Conservation (phyloP, 2,113 vertebrate genomes). For the Entomyzon cyanotis region DNA sequence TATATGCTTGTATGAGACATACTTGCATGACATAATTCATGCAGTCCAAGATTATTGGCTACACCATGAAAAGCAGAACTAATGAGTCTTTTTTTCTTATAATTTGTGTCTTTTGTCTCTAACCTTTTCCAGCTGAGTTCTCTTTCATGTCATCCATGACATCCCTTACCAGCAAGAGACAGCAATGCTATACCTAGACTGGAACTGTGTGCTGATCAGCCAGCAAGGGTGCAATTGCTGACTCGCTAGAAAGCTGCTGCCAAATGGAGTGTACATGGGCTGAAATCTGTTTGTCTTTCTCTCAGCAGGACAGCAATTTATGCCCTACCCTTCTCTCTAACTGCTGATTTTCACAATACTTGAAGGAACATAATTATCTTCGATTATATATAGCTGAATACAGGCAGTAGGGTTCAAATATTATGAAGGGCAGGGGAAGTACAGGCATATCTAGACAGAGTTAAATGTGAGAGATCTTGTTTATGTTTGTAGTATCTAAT, state of each 20-base stretch:
- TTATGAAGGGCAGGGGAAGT: neutral
- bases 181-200: neutral
- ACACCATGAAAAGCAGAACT: neutral
- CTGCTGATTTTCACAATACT: constrained; percentile 47
- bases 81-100: neutral
- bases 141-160: constrained; percentile 34
- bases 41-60: neutral
- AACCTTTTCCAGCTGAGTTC: constrained; percentile 20
- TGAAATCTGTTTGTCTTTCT: constrained; percentile 55
- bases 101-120: constrained; percentile 30
- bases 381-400: neutral
- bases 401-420: neutral
- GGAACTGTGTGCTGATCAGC: constrained; percentile 14
- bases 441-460: neutral
- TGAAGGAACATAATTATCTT: constrained; percentile 19
- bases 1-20: neutral
- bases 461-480: neutral
- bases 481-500: neutral
- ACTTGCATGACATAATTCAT: neutral
- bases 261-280: constrained; percentile 25
- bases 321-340: neutral
- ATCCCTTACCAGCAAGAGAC: constrained; percentile 17
- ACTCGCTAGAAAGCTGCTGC: constrained; percentile 43
- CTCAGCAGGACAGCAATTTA: constrained; percentile 37
- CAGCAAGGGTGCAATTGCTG: constrained; percentile 40